Conservation (phyloP, 2,888 invertebrate species). For the Coelopa pilipes region DNA sequence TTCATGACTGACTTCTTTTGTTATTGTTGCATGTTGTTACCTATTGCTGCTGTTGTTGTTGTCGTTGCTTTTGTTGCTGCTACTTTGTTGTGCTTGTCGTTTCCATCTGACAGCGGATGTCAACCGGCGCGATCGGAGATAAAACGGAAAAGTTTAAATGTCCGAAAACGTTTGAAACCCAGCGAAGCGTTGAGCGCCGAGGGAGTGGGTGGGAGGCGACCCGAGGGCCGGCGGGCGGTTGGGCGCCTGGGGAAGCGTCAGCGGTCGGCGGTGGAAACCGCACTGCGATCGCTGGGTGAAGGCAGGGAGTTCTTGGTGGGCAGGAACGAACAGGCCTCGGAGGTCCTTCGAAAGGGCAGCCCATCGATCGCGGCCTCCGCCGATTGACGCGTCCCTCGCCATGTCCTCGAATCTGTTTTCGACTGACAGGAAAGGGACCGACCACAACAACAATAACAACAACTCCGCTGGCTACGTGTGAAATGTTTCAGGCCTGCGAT, state of each 20-base stretch:
- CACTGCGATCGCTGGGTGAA: background rate
- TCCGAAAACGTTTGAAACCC: conserved; percentile 7
- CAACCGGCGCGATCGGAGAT: background rate
- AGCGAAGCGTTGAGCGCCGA: conserved; percentile 6
- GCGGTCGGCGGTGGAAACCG: background rate
- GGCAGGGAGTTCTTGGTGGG: too few species aligned
- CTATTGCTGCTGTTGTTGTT: too few species aligned
- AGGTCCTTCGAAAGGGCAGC: conserved; percentile 9
- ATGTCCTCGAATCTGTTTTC: conserved; percentile 14
- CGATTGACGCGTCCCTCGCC: too few species aligned
- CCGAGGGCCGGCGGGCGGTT: background rate
- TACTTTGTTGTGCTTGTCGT: background rate
- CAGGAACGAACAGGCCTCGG: too few species aligned
- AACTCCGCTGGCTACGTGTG: background rate
- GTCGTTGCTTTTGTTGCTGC: too few species aligned
- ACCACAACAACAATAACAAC: too few species aligned
- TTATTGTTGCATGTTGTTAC: too few species aligned
- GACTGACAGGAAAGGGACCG: background rate
- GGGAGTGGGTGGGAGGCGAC: too few species aligned
- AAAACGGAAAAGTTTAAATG: conserved; percentile 20
- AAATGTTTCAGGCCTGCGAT: conserved; percentile 6
- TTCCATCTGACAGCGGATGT: conserved; percentile 27
- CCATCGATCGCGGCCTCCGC: too few species aligned
- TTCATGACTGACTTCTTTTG: background rate
- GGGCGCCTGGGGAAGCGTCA: background rate